A percentile compares a stretch with the other conserved stretches of the same genome.
phyloP scores from a whole-genome alignment of 1,140 invertebrate species.

The Drosophila repletoides region DNA sequence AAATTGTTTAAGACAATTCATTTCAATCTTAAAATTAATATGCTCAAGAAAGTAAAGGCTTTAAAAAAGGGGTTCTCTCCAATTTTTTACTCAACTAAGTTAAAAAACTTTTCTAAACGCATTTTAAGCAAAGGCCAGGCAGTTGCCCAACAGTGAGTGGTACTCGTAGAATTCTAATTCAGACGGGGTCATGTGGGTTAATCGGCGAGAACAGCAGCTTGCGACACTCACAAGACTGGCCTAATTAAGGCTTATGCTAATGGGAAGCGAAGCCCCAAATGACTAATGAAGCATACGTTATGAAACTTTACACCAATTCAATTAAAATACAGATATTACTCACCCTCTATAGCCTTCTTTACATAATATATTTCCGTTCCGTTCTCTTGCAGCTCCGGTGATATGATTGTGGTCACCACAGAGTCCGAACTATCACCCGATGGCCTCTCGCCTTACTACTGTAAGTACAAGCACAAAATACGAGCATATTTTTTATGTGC shows the following conservation, averaged over 20 bases:
- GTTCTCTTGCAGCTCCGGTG: constrained; percentile 83
- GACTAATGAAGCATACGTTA: constrained; percentile 26
- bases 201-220: constrained; percentile 37
- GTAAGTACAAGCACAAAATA: constrained; percentile 82
- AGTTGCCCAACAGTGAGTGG: too few relatives aligned
- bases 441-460: constrained; percentile 84
- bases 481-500: too few relatives aligned
- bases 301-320: constrained; percentile 33
- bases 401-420: constrained; percentile 85
- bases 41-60: too few relatives aligned
- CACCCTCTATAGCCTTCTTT: not conserved
- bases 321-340: constrained; percentile 33
- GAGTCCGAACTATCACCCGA: constrained; percentile 82
- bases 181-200: constrained; percentile 64
- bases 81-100: too few relatives aligned
- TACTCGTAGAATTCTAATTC: constrained; percentile 47
- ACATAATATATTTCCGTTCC: not conserved
- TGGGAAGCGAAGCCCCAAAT: constrained; percentile 29
- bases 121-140: too few relatives aligned
- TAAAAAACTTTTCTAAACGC: too few relatives aligned
- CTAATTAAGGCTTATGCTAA: constrained; percentile 68
- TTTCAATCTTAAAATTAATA: too few relatives aligned
- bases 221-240: constrained; percentile 25
- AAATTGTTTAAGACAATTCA: too few relatives aligned
- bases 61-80: too few relatives aligned